Conservation (phyloP, 2,797 vertebrate genomes). For the Sebastes aleutianus region DNA sequence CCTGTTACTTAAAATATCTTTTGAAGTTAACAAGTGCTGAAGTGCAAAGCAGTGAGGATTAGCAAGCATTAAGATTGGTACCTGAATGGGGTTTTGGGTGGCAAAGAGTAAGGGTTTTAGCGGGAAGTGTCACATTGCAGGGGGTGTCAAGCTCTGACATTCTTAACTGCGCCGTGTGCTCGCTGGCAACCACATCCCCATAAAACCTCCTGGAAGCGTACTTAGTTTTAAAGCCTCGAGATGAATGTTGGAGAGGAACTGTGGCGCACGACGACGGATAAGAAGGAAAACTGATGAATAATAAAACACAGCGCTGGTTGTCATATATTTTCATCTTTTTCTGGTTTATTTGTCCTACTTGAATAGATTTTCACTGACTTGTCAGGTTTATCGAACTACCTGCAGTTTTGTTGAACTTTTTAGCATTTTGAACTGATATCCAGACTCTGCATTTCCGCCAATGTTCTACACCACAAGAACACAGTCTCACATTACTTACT, state of each 20-base stretch:
- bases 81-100: conserved; percentile 20
- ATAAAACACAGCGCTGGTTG: background rate
- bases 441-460: background rate
- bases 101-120: conserved; percentile 9
- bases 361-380: background rate
- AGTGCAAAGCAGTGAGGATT: conserved; percentile 42
- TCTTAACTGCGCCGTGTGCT: background rate
- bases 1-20: conserved; percentile 19
- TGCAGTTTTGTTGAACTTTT: background rate
- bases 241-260: background rate
- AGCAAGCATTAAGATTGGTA: conserved; percentile 16
- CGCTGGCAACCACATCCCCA: background rate
- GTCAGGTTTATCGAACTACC: background rate
- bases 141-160: conserved; percentile 19
- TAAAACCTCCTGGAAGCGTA: conserved; percentile 7
- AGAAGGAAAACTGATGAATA: background rate
- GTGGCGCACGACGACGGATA: background rate
- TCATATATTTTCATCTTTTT: background rate
- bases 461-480: background rate
- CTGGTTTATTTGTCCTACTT: background rate
- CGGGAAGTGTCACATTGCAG: conserved; percentile 9
- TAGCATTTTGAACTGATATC: background rate
- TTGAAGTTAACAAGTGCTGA: conserved; percentile 37
- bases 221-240: background rate
- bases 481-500: background rate